Conservation (phyloP, 2,113 vertebrate species). For the Gnathonemus longibarbis region DNA sequence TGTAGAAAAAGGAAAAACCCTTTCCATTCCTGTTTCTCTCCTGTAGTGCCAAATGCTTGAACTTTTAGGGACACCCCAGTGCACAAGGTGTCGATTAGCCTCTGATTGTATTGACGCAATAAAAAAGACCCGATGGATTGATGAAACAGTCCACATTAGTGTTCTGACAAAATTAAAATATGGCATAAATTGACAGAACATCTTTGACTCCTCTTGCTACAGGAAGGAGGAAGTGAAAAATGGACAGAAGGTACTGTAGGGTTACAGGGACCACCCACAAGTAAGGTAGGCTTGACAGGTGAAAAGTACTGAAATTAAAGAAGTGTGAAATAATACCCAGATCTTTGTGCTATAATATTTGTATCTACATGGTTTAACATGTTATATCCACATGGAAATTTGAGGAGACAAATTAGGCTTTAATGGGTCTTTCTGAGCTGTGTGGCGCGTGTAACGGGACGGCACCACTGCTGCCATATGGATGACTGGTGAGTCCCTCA, state of each 20-base stretch:
- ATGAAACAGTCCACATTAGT: neutral
- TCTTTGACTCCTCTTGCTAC: neutral
- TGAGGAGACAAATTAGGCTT: neutral
- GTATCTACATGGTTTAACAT: neutral
- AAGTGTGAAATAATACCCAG: neutral
- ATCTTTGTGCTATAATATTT: neutral
- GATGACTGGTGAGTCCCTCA: neutral
- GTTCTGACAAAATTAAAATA: neutral
- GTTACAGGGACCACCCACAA: neutral
- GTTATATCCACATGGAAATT: neutral
- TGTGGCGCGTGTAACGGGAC: neutral
- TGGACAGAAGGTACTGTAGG: neutral
- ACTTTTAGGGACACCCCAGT: neutral
- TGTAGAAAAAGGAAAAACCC: neutral
- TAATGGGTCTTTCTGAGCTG: neutral
- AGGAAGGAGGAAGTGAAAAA: neutral
- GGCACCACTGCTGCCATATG: neutral
- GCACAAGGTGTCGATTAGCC: neutral
- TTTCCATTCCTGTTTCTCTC: neutral
- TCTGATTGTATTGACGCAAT: neutral
- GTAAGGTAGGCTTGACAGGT: neutral
- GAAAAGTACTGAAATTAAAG: neutral
- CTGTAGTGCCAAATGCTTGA: neutral
- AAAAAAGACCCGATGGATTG: neutral
- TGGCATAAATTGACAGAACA: neutral